Evolutionary conservation across 2,113 vertebrate species (phyloP), one percentile per base, ranked within the genome.

Genomic region (Scytalopus superciliaris): DNA sequence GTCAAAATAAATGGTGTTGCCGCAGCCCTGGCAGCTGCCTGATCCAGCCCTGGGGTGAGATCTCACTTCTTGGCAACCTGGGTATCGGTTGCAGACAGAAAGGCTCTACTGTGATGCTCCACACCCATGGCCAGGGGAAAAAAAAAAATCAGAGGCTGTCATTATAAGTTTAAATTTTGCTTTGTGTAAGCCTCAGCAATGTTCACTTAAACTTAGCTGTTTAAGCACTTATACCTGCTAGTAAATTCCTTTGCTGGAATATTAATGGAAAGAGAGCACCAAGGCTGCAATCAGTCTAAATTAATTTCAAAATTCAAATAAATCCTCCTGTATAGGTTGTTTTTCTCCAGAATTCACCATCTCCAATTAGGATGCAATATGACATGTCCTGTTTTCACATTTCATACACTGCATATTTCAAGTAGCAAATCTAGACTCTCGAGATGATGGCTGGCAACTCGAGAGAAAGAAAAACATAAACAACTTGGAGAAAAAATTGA

Each of bases 351-450:
- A 59, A 63, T 45, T 93, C 85, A 77, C 76, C 39, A 70, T 83
- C 86, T 81, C 95, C 93, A 94, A 94, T 96, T 93, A 88, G 93
- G 82, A 95, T 95, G 85, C 90, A 70, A 37, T 80, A 55, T 96
- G 92, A 89, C 85, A 88, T 70, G 79, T 95, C 85, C 79, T 94
- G 74, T 90, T 96, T 96, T 85, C 92, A 88, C 79, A 86, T 94
- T 93, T 95, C 59, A 31, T 77, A 49, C 13, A 1, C 72, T 95
- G 82, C 85, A 59, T 95, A 81, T 96, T 95, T 96, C 92, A 90
- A 88, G 68, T 63, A 92, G 72, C 39, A 93, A 90, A 96, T 77
- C 93, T 30, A 90, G 79, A 45, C 82, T 93, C 92, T 89, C 5
- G 1, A 96, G 89, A 93, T 88, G 92, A 96, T 90, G 87, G 85